A percentile compares a stretch with the other conserved stretches of the same genome.
These are phyloP conservation scores for Ladona fulva DNA, from an alignment of 1,140 invertebrate species.

Conservation along the genomic window DNA sequence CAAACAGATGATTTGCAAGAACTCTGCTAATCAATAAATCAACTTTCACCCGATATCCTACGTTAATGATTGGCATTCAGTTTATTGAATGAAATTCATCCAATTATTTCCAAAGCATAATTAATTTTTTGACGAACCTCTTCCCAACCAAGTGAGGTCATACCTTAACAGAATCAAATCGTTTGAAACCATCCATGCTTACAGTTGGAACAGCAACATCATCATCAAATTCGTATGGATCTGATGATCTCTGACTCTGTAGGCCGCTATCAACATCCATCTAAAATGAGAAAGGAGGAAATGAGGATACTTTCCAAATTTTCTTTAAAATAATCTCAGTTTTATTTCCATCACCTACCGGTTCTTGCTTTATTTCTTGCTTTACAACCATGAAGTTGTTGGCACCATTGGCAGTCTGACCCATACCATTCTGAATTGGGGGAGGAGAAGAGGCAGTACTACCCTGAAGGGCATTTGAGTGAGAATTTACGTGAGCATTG, in stretches of 20 bases:
- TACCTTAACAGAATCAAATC: slow-evolving; percentile 24
- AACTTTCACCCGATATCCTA: no score
- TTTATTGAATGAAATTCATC: no score
- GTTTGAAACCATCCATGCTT: slow-evolving; percentile 38
- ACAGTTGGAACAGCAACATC: slow-evolving; percentile 37
- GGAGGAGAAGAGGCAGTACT: slow-evolving; percentile 2
- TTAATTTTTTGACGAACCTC: neutral
- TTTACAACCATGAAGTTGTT: slow-evolving; percentile 22
- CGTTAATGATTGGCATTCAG: no score
- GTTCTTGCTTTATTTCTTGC: slow-evolving; percentile 38
- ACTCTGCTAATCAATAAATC: neutral
- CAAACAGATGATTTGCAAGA: neutral
- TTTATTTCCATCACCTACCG: slow-evolving; percentile 22
- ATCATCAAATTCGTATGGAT: slow-evolving; percentile 64
- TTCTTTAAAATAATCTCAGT: slow-evolving; percentile 11
- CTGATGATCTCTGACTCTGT: slow-evolving; percentile 36
- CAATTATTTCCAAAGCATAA: neutral
- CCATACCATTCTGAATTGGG: neutral
- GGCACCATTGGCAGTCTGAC: neutral
- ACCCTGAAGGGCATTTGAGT: neutral
- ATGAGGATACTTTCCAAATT: slow-evolving; percentile 4
- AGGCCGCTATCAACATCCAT: slow-evolving; percentile 29
- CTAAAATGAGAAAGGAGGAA: slow-evolving; percentile 28
- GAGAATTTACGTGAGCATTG: neutral
- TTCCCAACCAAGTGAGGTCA: slow-evolving; percentile 7